Base-by-base conservation (phyloP, 2,888 invertebrate genomes). In the Mythimna lalbum region DNA sequence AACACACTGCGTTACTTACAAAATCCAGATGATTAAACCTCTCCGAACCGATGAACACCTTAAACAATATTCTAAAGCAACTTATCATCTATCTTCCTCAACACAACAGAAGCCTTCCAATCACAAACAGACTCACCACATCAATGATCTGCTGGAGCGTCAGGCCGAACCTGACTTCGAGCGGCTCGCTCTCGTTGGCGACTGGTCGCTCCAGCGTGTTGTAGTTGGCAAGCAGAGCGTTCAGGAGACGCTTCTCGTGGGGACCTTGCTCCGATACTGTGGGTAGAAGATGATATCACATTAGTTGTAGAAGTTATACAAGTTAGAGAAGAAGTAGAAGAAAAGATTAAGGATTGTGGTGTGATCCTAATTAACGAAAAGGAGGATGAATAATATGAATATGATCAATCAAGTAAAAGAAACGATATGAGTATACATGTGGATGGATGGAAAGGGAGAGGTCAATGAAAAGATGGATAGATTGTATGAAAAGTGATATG, bases 111-210 rank as follows among this genome's bases (percentile, higher is more conserved):
- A 70, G 57, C 23, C 17, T 4, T 62, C 19, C 7, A 5, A 73
- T 59, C 27, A 55, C 53, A 76, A 62, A 62, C 63, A 63, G 73
- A 97, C 98, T 98, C 96, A 99, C 98, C 98, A 99, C 98, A 95
- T 99, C 98, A 92, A 99, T 98, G 93, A 99, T 98, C 96, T 99
- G 98, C 95, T 98, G 98, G 89, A 99, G 95, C 78, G 98, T 98
- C 92, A 99, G 97, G 89, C 98, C 98, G 94, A 99, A 99, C 93
- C 97, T 98, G 88, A 99, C 98, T 96, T 98, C 98, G 83, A 99
- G 96, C 65, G 98, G 98, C 89, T 98, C 98, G 88, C 98, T 98
- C 96, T 99, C 98, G 94, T 98, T 98, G 88, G 98, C 98, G 81
- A 99, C 98, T 72, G 98, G 98, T 93, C 98, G 97, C 96, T 99